phyloP scores from a whole-genome alignment of 2,888 invertebrate species.

The Drosophila kuntzei region DNA sequence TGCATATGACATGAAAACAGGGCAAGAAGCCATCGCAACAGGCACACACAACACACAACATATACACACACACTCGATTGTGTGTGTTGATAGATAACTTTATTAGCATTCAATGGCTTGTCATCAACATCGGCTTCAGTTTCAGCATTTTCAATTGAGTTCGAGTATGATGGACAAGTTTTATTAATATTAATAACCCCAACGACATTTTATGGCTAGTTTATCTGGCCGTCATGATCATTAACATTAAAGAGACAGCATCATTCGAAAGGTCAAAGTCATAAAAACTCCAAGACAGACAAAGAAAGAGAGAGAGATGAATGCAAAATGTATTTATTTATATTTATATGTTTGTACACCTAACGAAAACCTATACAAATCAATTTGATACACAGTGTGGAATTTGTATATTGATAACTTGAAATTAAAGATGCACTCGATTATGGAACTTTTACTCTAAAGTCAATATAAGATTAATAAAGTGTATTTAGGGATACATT shows the following conservation, averaged over 20 bases:
- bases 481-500: too few relatives aligned
- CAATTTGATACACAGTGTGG: neutral
- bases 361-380: conserved; percentile 10
- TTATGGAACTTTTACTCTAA: neutral
- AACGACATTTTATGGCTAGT: conserved; percentile 60
- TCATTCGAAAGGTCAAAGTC: conserved; percentile 70
- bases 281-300: conserved; percentile 24
- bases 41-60: conserved; percentile 3
- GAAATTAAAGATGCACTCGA: neutral
- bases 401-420: neutral
- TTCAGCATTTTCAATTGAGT: conserved; percentile 54
- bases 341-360: neutral
- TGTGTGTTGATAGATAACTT: conserved; percentile 58
- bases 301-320: neutral
- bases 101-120: conserved; percentile 58
- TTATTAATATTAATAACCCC: conserved; percentile 56
- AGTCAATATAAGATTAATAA: neutral
- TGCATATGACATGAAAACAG: conserved; percentile 33
- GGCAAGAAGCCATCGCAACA: conserved; percentile 21
- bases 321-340: conserved; percentile 14
- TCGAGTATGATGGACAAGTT: conserved; percentile 55
- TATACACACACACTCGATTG: neutral
- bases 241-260: conserved; percentile 61
- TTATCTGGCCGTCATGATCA: conserved; percentile 56
- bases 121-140: conserved; percentile 31